Evolutionary conservation across 2,888 invertebrate species (phyloP).

Genomic region (Tetropium fuscum): DNA sequence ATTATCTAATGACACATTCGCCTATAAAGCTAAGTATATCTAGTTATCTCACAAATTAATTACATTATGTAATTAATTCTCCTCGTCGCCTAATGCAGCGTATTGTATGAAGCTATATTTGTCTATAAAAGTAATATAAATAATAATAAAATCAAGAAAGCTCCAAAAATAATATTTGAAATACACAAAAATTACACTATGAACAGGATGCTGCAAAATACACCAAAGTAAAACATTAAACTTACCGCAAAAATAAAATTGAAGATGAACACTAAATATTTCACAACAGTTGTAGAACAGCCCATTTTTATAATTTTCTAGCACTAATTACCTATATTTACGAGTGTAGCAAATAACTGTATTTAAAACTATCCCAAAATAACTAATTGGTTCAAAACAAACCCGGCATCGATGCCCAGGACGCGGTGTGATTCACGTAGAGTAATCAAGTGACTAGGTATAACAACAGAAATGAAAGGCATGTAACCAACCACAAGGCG

Average conservation of each 20-base stretch:
- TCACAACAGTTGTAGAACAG: constrained; percentile 58
- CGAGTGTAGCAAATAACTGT: background rate
- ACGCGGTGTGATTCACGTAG: constrained; percentile 19
- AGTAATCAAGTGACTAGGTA: constrained; percentile 28
- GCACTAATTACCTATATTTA: constrained; percentile 6
- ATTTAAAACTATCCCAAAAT: constrained; percentile 26
- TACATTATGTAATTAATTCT: too few species aligned
- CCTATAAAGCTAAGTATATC: too few species aligned
- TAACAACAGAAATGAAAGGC: constrained; percentile 12
- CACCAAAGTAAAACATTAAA: constrained; percentile 50
- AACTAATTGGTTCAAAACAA: constrained; percentile 22
- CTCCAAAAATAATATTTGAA: constrained; percentile 10
- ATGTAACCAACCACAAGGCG: too few species aligned
- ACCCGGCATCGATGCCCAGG: constrained; percentile 9
- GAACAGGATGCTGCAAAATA: constrained; percentile 16
- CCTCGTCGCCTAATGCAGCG: too few species aligned
- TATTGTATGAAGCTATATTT: background rate
- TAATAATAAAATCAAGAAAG: background rate
- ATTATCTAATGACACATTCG: too few species aligned
- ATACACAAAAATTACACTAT: too few species aligned
- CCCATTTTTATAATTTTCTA: constrained; percentile 49
- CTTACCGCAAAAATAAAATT: constrained; percentile 79
- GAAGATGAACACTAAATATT: constrained; percentile 59
- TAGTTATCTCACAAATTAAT: too few species aligned
- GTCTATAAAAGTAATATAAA: background rate